Conservation (phyloP, 2,113 vertebrate species). For the Theristicus caerulescens region DNA sequence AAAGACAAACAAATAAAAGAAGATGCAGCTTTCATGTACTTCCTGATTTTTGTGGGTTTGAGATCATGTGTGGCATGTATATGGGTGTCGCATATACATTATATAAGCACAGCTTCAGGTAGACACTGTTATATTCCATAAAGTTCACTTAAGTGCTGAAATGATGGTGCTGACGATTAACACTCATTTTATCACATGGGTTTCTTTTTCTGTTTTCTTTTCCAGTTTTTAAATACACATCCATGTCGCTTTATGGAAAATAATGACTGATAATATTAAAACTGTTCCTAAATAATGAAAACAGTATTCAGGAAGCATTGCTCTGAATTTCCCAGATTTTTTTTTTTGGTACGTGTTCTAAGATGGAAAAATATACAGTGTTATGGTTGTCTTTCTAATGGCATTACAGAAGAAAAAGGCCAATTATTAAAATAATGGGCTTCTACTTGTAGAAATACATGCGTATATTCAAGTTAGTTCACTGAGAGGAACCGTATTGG, state of each 20-base stretch:
- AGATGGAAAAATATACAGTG: not conserved
- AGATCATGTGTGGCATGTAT: not conserved
- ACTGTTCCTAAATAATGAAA: not conserved
- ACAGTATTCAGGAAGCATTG: not conserved
- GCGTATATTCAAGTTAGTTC: not conserved
- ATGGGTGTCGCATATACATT: not conserved
- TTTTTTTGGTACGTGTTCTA: not conserved
- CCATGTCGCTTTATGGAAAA: not conserved
- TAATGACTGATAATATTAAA: not conserved
- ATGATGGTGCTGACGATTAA: not conserved
- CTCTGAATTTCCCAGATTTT: not conserved
- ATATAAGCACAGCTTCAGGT: not conserved
- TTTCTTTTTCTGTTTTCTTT: not conserved
- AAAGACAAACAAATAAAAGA: conserved; percentile 1
- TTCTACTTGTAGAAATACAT: not conserved
- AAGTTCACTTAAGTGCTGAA: not conserved
- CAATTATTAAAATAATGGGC: not conserved
- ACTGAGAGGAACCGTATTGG: not conserved
- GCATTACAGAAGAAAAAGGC: not conserved
- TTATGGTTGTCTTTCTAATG: not conserved
- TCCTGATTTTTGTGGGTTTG: not conserved
- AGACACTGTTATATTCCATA: not conserved
- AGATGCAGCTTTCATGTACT: not conserved
- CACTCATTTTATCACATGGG: not conserved
- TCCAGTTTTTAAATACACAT: not conserved